Evolutionary conservation across 64 coral and sea anemone genomes (phyloP), one percentile per base, ranked within the genome.

Genomic region (Stichodactyla helianthus): DNA sequence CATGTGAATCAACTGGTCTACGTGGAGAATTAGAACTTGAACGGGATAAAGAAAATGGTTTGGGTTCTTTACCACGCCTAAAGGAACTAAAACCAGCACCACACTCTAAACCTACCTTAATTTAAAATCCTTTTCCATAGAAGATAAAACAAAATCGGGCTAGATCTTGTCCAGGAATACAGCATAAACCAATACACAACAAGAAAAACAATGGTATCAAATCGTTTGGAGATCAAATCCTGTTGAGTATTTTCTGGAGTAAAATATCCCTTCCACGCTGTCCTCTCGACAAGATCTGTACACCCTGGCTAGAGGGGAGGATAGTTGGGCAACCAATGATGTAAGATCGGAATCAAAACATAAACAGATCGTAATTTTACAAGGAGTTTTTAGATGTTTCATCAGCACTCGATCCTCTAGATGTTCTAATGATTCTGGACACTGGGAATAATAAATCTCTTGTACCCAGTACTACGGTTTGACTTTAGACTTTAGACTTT

Each of bases 271-370:
- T 11, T 27, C 68, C 12, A 31, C 11, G 22, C 68, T 4, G 11
- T 35, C 26, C 26, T 74, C 11, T 35, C 25, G 68, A 74, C 22
- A 31, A 74, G 68, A 74, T 74, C 68, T 74, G 5, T n/a, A 74
- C 10, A 23, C 27, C 26, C 68, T 53, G 54, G 79, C 14, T 57
- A 82, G 79, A 82, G 51, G 15, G 20, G 7, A 17, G 54, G 59
- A 63, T 84, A 84, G 17, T 57, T 62, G 13, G 55, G 7, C 19
- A 51, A 26, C 23, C 25, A 35, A 55, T 84, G 83, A 84, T 84
- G 83, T 84, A 84, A 84, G 18, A 84, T 23, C 55, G 18, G 2
- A 84, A 84, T 84, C 83, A 57, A 84, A 84, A 84, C 83, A 84
- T 61, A 26, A 84, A 84, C 82, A 84, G 56, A 84, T 81, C 31